Percentiles rank a stretch among this genome's conserved stretches.
Conservation (phyloP, 1,140 invertebrate species). For the Apolygus lucorum region DNA sequence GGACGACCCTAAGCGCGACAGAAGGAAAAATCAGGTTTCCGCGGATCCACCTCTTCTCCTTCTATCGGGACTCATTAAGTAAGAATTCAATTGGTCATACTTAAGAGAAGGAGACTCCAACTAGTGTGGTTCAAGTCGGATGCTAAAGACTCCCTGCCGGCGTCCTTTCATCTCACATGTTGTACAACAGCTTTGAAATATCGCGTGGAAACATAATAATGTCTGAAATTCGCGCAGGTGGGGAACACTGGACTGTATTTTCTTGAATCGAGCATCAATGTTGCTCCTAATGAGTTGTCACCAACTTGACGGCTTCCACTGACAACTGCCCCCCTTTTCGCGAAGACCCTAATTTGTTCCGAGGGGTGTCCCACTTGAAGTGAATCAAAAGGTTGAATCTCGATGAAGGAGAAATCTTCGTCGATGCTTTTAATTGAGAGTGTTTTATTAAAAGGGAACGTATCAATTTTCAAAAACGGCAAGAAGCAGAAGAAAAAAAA, state of each 20-base stretch:
- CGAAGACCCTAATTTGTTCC: neutral
- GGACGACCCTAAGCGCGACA: neutral
- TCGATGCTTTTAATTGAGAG: too few species aligned
- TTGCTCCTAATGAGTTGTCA: neutral
- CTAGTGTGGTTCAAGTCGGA: neutral
- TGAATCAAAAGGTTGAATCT: neutral
- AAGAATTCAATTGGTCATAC: slow-evolving; percentile 14
- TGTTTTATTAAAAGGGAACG: too few species aligned
- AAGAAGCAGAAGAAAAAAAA: too few species aligned
- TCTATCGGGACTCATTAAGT: slow-evolving; percentile 3
- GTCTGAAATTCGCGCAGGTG: neutral
- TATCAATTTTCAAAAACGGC: too few species aligned
- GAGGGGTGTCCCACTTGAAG: neutral
- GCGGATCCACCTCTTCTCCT: neutral
- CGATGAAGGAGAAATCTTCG: too few species aligned
- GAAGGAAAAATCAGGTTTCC: slow-evolving; percentile 4
- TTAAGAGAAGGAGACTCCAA: neutral
- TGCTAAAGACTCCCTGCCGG: slow-evolving; percentile 1
- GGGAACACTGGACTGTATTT: neutral
- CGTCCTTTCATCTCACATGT: slow-evolving; percentile 7
- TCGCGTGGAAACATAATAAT: neutral
- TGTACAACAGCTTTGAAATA: neutral
- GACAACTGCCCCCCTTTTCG: neutral
- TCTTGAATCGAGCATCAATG: neutral
- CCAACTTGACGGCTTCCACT: neutral